These are phyloP conservation scores for Scophthalmus maximus DNA, from an alignment of 2,113 vertebrate species.

Conservation along the genomic window DNA sequence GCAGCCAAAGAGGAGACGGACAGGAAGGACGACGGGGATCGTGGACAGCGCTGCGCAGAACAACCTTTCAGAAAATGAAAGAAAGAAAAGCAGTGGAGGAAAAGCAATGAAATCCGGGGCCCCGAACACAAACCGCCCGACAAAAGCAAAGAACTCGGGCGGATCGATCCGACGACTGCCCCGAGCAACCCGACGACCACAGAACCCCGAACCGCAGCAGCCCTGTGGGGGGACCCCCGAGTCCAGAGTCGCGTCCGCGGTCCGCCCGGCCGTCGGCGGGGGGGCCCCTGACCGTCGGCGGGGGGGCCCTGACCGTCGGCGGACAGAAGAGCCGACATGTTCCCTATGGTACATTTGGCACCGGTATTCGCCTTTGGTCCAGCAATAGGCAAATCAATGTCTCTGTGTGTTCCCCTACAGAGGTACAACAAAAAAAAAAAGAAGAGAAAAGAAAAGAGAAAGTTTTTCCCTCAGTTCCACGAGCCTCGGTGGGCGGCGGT, in stretches of 20 bases:
- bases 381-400: constrained; percentile 99
- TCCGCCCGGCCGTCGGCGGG: constrained; percentile 41
- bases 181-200: constrained; percentile 50
- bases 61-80: no score
- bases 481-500: constrained; percentile 48
- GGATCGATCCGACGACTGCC: constrained; percentile 22
- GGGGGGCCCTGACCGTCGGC: constrained; percentile 52
- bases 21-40: background rate
- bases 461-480: constrained; percentile 69
- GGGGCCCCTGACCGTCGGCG: constrained; percentile 50
- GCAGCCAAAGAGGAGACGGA: no score
- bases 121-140: constrained; percentile 32
- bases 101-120: no score
- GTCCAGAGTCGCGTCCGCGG: constrained; percentile 46
- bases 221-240: constrained; percentile 59
- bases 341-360: constrained; percentile 97
- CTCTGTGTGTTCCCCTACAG: constrained; percentile 68
- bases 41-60: constrained; percentile 39
- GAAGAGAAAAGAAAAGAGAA: constrained; percentile 36
- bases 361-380: constrained; percentile 99
- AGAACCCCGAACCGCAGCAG: constrained; percentile 71
- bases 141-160: constrained; percentile 23
- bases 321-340: constrained; percentile 82
- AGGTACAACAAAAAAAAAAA: constrained; percentile 40
- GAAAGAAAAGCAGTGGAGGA: no score